These are phyloP conservation scores for Rhimphoctona megacephalus DNA, from an alignment of 2,888 invertebrate genomes.

Conservation along the genomic window DNA sequence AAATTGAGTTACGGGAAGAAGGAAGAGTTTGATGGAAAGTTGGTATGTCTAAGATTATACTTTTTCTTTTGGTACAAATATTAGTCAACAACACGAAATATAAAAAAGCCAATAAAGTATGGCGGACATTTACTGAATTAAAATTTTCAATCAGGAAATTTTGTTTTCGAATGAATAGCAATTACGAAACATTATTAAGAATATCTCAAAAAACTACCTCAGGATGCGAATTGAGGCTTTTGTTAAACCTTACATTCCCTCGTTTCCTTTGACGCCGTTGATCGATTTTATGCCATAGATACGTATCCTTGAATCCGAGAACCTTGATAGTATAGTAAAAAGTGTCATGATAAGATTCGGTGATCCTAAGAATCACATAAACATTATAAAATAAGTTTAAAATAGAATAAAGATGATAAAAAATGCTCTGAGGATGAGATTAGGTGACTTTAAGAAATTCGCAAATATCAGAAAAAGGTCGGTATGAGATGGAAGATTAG, in stretches of 20 bases:
- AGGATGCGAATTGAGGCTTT: slow-evolving; percentile 81
- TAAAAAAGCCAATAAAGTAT: background rate
- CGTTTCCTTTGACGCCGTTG: slow-evolving; percentile 87
- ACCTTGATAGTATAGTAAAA: slow-evolving; percentile 85
- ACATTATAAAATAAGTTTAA: background rate
- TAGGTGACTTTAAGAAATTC: background rate
- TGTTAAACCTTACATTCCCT: slow-evolving; percentile 86
- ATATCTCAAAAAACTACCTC: slow-evolving; percentile 71
- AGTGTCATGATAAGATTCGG: background rate
- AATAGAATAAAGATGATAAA: background rate
- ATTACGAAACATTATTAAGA: background rate
- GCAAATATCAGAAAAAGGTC: background rate
- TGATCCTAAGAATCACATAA: background rate
- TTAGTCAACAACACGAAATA: background rate
- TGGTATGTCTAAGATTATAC: background rate
- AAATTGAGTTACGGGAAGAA: slow-evolving; percentile 13
- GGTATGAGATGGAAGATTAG: slow-evolving; percentile 8
- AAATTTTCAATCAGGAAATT: background rate
- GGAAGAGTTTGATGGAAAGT: background rate
- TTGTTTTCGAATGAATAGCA: background rate
- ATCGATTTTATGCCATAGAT: slow-evolving; percentile 88
- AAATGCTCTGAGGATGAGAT: background rate
- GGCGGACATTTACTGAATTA: background rate
- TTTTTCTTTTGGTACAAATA: background rate
- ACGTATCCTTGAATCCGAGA: slow-evolving; percentile 88